Conservation (phyloP, 2,888 invertebrate species). For the Cabera pusaria region DNA sequence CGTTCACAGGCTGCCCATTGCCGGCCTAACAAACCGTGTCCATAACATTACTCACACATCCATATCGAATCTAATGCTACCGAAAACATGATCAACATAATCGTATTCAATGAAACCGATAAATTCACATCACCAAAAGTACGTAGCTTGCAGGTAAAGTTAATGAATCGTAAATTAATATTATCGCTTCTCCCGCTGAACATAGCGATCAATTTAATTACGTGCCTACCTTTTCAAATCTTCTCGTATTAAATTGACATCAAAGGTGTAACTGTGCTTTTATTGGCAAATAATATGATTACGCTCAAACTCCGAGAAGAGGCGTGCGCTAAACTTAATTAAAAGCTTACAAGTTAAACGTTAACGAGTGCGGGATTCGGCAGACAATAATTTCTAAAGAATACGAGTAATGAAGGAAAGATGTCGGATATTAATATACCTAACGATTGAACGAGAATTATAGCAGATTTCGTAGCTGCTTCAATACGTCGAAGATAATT, state of each 20-base stretch:
- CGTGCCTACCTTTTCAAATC: conserved; percentile 43
- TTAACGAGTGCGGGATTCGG: conserved; percentile 1
- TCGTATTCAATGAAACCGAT: conserved; percentile 18
- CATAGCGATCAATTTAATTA: conserved; percentile 56
- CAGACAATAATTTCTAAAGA: neutral
- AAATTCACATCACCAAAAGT: conserved; percentile 28
- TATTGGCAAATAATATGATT: conserved; percentile 26
- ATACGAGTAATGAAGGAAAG: neutral
- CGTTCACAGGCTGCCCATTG: conserved; percentile 15
- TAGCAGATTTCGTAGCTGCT: conserved; percentile 42
- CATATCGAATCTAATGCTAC: conserved; percentile 4
- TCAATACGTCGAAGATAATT: conserved; percentile 66
- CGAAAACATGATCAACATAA: conserved; percentile 13
- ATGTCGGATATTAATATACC: conserved; percentile 10
- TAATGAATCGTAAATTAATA: conserved; percentile 54
- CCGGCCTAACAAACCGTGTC: conserved; percentile 10
- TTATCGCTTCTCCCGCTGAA: conserved; percentile 47
- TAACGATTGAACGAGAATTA: conserved; percentile 29
- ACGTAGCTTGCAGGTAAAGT: conserved; percentile 42
- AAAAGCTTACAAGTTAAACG: conserved; percentile 9
- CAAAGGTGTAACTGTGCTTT: conserved; percentile 40
- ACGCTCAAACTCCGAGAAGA: conserved; percentile 15
- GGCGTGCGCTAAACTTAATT: conserved; percentile 18
- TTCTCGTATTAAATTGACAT: conserved; percentile 41
- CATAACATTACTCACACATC: conserved; percentile 6